Evolutionary conservation across 2,888 invertebrate genomes (phyloP).

Genomic region (Cacoxenus indagator): DNA sequence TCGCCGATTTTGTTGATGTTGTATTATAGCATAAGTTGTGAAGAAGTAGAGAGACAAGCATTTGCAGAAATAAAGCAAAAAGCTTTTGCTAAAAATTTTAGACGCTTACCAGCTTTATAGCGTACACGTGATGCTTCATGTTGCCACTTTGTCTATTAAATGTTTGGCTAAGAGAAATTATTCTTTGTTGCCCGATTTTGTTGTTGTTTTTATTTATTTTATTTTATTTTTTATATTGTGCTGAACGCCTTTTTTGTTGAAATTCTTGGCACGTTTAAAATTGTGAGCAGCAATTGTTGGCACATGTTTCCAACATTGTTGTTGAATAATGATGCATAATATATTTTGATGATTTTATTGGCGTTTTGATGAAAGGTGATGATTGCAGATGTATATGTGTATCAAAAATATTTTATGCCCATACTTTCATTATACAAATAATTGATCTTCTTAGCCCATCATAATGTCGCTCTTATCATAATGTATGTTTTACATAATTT

Average conservation of each 20-base stretch:
- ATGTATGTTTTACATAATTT: too few species aligned
- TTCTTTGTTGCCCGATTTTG: background rate
- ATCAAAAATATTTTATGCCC: too few species aligned
- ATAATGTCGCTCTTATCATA: too few species aligned
- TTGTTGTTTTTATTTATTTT: background rate
- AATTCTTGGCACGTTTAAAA: conserved; percentile 53
- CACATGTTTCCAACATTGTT: conserved; percentile 53
- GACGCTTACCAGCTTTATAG: conserved; percentile 47
- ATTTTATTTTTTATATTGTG: conserved; percentile 17
- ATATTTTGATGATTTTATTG: background rate
- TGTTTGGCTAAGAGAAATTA: too few species aligned
- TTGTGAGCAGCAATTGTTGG: conserved; percentile 58
- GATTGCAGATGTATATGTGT: background rate
- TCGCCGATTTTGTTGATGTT: background rate
- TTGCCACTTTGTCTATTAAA: conserved; percentile 47
- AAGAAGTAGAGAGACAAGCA: too few species aligned
- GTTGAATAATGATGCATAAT: background rate
- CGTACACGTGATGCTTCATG: conserved; percentile 54
- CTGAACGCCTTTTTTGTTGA: background rate
- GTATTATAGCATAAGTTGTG: too few species aligned
- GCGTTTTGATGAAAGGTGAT: background rate
- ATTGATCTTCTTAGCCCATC: too few species aligned
- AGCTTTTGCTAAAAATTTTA: conserved; percentile 28
- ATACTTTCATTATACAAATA: too few species aligned
- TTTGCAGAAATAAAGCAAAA: background rate